Conservation (phyloP, 1,140 invertebrate genomes). For the Hycleus phaleratus region DNA sequence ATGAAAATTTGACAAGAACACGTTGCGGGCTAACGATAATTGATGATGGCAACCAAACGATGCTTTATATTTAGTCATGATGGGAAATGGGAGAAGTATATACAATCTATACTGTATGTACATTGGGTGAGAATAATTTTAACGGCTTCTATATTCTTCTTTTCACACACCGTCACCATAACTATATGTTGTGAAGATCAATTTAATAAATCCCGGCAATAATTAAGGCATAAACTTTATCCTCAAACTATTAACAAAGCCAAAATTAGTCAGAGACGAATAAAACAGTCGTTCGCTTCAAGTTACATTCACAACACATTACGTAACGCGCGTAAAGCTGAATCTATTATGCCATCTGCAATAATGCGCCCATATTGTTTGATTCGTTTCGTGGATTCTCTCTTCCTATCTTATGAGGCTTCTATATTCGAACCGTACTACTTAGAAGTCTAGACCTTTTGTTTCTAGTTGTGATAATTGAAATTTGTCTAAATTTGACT, state of each 20-base stretch:
- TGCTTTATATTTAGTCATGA: no score
- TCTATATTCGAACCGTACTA: no score
- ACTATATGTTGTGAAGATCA: conserved; percentile 22
- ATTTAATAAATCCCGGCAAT: conserved; percentile 35
- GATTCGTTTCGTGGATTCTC: conserved; percentile 14
- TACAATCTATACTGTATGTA: neutral
- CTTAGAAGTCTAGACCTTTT: neutral
- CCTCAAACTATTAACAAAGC: conserved; percentile 36
- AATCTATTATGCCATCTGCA: conserved; percentile 15
- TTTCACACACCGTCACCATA: conserved; percentile 17
- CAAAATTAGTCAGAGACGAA: conserved; percentile 31
- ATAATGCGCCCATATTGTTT: conserved; percentile 18
- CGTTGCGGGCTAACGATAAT: conserved; percentile 31
- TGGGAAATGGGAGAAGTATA: neutral
- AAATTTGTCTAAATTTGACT: neutral
- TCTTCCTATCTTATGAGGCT: neutral
- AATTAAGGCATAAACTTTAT: conserved; percentile 35
- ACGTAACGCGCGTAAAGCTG: conserved; percentile 18
- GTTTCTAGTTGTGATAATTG: conserved; percentile 8
- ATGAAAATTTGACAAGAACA: conserved; percentile 38
- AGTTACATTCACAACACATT: conserved; percentile 22
- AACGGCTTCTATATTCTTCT: conserved; percentile 7
- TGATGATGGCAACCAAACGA: conserved; percentile 21
- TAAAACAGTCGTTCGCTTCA: conserved; percentile 25
- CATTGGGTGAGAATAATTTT: no score